These are phyloP conservation scores for Adelosebastes latens DNA, from an alignment of 2,797 vertebrate species.

Conservation along the genomic window DNA sequence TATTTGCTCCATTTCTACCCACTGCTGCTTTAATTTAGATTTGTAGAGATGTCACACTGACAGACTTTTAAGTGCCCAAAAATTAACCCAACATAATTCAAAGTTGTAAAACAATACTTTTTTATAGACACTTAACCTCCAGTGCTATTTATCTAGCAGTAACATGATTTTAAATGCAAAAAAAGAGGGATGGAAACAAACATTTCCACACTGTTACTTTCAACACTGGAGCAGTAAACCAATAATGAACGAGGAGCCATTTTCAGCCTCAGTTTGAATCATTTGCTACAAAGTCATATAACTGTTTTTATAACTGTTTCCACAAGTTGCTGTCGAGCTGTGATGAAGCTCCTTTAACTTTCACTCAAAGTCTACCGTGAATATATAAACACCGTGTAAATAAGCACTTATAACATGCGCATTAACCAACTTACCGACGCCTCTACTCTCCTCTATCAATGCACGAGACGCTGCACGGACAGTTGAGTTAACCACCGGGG, in stretches of 20 bases:
- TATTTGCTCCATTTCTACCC: too few species aligned
- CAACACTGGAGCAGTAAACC: background rate
- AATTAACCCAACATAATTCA: background rate
- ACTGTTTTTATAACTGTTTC: too few species aligned
- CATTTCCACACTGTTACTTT: background rate
- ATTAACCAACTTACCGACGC: conserved; percentile 30
- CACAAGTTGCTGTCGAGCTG: background rate
- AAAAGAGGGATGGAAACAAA: background rate
- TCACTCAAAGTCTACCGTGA: fast-evolving
- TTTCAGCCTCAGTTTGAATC: background rate
- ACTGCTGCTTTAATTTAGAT: too few species aligned
- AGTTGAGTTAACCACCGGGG: background rate
- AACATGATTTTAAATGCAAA: background rate
- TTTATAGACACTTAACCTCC: too few species aligned
- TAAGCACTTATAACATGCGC: background rate
- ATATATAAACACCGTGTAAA: background rate
- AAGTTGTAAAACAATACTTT: background rate
- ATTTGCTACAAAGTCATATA: background rate
- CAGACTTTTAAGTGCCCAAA: background rate
- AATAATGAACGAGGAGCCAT: background rate
- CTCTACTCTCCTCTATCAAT: background rate
- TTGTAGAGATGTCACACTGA: background rate
- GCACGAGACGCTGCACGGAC: background rate
- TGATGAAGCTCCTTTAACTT: background rate
- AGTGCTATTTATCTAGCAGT: fast-evolving